A percentile compares a stretch with the other conserved stretches of the same genome.
phyloP scores from a whole-genome alignment of 2,888 invertebrate species.

The Cotesia congregata region DNA sequence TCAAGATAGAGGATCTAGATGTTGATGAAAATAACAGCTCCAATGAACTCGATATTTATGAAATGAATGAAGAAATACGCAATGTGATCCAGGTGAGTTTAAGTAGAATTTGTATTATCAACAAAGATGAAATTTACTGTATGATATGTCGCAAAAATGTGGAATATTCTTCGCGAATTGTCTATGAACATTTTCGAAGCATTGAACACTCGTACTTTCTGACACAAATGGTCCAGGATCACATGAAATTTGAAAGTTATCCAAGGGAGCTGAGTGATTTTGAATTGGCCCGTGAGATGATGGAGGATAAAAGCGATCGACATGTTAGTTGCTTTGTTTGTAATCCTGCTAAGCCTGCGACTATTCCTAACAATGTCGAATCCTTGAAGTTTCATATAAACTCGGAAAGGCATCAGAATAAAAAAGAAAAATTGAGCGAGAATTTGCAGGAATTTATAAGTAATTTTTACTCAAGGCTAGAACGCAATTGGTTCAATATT shows the following conservation, averaged over 20 bases:
- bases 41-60: constrained; percentile 34
- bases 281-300: constrained; percentile 50
- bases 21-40: not conserved
- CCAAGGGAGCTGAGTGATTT: constrained; percentile 53
- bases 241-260: constrained; percentile 39
- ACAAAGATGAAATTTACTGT: constrained; percentile 46
- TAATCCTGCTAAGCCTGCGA: constrained; percentile 14
- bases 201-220: constrained; percentile 51
- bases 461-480: not conserved
- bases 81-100: constrained; percentile 24
- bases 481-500: constrained; percentile 43
- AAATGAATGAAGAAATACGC: constrained; percentile 31
- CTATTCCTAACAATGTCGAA: constrained; percentile 43
- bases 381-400: constrained; percentile 34
- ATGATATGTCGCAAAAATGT: constrained; percentile 53
- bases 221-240: constrained; percentile 47
- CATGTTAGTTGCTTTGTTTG: constrained; percentile 52
- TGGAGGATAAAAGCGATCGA: constrained; percentile 48
- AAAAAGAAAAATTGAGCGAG: not conserved
- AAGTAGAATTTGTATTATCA: constrained; percentile 17
- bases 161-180: constrained; percentile 42
- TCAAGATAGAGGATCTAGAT: not conserved
- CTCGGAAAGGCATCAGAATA: not conserved
- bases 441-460: constrained; percentile 17
- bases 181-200: constrained; percentile 54